A percentile compares a stretch with the other conserved stretches of the same genome.
Evolutionary conservation across 2,888 invertebrate species (phyloP).

Genomic region (Keiferia lycopersicella): DNA sequence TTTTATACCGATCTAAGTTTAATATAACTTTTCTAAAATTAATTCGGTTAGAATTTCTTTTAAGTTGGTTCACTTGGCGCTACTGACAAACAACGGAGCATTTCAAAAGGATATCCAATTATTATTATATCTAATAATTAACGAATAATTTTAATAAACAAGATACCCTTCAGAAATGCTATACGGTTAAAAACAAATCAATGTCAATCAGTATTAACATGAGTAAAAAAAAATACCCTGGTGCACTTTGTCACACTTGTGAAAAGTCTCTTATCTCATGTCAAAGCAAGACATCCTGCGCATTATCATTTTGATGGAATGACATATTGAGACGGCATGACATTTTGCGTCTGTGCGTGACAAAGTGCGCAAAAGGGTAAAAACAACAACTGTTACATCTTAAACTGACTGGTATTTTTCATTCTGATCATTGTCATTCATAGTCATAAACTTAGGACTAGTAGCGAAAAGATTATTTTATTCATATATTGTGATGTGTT

Average conservation of each 20-base stretch:
- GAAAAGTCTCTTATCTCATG: too few relatives aligned
- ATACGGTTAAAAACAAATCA: too few relatives aligned
- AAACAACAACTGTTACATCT: neutral
- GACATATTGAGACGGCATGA: too few relatives aligned
- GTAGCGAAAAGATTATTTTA: constrained; percentile 3
- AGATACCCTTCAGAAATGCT: neutral
- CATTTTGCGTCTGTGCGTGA: too few relatives aligned
- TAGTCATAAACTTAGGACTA: neutral
- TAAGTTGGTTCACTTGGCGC: constrained; percentile 29
- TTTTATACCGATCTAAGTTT: neutral
- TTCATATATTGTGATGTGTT: constrained; percentile 20
- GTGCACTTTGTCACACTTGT: too few relatives aligned
- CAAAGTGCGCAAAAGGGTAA: too few relatives aligned
- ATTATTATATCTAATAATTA: neutral
- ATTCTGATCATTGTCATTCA: constrained; percentile 5
- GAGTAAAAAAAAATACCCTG: too few relatives aligned
- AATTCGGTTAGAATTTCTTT: constrained; percentile 22
- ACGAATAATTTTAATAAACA: neutral
- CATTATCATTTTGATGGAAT: too few relatives aligned
- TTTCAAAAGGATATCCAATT: constrained; percentile 1
- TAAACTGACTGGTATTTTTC: neutral
- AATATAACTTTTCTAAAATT: neutral
- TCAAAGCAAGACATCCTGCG: too few relatives aligned
- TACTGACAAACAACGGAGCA: constrained; percentile 27
- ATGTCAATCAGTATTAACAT: too few relatives aligned